Percentiles rank a stretch among this genome's conserved stretches.
phyloP scores from a whole-genome alignment of 2,888 invertebrate species.

The Lycocerus yunnanus region DNA sequence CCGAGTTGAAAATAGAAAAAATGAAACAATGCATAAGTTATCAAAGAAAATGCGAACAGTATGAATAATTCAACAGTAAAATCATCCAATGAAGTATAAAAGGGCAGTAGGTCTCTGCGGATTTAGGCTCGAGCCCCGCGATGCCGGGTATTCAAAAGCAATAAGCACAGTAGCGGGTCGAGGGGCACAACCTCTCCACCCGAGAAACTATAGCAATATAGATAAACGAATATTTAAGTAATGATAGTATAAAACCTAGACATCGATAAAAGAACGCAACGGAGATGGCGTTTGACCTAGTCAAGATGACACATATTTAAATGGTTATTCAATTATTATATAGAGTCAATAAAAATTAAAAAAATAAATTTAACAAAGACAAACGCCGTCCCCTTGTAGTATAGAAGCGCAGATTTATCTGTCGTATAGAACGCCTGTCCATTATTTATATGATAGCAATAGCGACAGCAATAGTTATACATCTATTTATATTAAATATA shows the following conservation, averaged over 20 bases:
- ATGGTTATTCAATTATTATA: constrained; percentile 20
- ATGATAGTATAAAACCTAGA: constrained; percentile 33
- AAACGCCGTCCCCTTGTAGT: constrained; percentile 44
- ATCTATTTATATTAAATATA: constrained; percentile 46
- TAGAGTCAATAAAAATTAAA: constrained; percentile 15
- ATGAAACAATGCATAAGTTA: constrained; percentile 32
- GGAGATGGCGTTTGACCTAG: constrained; percentile 34
- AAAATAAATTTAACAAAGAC: constrained; percentile 9
- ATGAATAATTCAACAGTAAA: constrained; percentile 35
- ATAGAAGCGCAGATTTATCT: constrained; percentile 37
- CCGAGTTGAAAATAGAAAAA: background rate
- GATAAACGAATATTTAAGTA: constrained; percentile 48
- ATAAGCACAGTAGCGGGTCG: constrained; percentile 54
- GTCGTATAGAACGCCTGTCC: constrained; percentile 46
- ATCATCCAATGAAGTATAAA: constrained; percentile 38
- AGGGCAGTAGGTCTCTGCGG: constrained; percentile 40
- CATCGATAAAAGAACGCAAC: constrained; percentile 28
- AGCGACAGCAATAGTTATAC: constrained; percentile 55
- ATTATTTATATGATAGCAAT: constrained; percentile 53
- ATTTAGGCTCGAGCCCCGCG: constrained; percentile 49
- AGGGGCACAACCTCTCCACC: constrained; percentile 37
- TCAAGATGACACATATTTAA: constrained; percentile 4
- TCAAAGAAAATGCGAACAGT: constrained; percentile 28
- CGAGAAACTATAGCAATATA: constrained; percentile 57
- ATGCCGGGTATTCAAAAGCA: constrained; percentile 60